These are phyloP conservation scores for Emydoidea blandingii DNA, from an alignment of 2,797 vertebrate genomes.

Conservation along the genomic window DNA sequence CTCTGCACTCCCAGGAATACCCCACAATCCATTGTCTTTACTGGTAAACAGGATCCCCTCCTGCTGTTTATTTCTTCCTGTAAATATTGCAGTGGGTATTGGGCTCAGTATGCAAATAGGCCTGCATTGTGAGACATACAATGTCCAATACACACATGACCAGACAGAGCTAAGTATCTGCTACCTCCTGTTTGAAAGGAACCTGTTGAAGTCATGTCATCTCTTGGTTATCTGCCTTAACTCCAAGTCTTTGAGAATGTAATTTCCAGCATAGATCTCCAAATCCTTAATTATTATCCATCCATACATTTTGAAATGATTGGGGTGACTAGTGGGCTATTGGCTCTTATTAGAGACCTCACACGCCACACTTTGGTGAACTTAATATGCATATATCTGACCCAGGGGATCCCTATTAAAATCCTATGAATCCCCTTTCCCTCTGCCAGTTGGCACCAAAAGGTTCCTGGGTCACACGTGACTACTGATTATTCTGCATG, in stretches of 20 bases:
- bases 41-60: not conserved
- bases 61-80: not conserved
- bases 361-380: no score
- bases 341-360: not conserved
- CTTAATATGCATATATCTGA: no score
- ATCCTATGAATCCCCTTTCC: no score
- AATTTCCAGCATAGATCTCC: not conserved
- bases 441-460: no score
- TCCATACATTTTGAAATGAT: not conserved
- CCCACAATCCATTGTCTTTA: not conserved
- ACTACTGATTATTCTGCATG: not conserved
- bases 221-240: not conserved
- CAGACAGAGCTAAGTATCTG: not conserved
- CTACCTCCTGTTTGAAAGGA: not conserved
- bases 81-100: not conserved
- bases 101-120: not conserved
- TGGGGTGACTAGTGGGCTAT: not conserved
- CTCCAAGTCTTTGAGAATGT: not conserved
- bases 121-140: not conserved
- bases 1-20: not conserved
- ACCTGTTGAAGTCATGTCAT: not conserved
- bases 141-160: not conserved
- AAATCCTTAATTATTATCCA: not conserved
- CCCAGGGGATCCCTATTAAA: no score
- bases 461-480: no score